Percentiles rank a stretch among this genome's conserved stretches.
Conservation (phyloP, 2,888 invertebrate genomes). For the Noctua janthe region DNA sequence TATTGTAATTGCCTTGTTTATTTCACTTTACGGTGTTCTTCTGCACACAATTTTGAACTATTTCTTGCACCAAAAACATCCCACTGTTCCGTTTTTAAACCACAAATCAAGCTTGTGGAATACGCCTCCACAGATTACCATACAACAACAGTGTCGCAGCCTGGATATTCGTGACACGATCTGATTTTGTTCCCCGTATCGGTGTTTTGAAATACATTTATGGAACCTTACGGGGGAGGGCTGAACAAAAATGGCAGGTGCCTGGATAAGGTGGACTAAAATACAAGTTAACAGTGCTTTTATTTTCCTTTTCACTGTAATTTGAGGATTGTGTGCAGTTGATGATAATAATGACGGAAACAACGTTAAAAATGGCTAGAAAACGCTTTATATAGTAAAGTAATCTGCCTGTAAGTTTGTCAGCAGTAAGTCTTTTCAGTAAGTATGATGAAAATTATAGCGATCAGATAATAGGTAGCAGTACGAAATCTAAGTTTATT, state of each 20-base stretch:
- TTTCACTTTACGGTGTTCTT: background rate
- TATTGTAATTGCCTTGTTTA: background rate
- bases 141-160: constrained; percentile 52
- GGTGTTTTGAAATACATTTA: constrained; percentile 59
- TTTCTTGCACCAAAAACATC: background rate
- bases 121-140: constrained; percentile 64
- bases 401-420: background rate
- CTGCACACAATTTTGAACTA: background rate
- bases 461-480: background rate
- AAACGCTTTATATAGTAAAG: background rate
- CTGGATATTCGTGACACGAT: constrained; percentile 63
- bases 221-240: constrained; percentile 5
- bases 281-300: background rate
- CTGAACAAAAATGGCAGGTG: constrained; percentile 20
- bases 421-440: background rate
- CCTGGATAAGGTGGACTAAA: background rate
- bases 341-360: background rate
- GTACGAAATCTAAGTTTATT: background rate
- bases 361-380: background rate
- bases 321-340: background rate
- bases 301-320: background rate
- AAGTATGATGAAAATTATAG: background rate
- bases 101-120: constrained; percentile 40
- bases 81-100: constrained; percentile 11
- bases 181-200: constrained; percentile 59